Evolutionary conservation across 1,140 invertebrate species (phyloP).

Genomic region (Macrobrachium nipponense): DNA sequence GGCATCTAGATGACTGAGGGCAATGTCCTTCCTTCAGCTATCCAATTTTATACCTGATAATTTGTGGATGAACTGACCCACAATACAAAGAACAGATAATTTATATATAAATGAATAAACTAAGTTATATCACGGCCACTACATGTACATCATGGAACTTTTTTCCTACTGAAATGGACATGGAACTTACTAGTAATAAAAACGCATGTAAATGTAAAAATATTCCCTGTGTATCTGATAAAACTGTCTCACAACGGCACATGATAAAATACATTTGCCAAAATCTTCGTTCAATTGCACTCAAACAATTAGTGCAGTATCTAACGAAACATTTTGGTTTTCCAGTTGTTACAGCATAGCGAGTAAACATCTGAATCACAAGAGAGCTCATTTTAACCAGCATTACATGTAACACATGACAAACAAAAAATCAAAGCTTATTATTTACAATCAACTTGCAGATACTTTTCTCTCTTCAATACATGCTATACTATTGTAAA

Average conservation of each 20-base stretch:
- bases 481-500: too few species aligned
- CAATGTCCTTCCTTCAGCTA: too few species aligned
- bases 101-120: conserved; percentile 42
- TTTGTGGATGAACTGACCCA: conserved; percentile 43
- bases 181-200: conserved; percentile 61
- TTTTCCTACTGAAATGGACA: conserved; percentile 58
- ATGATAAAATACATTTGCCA: conserved; percentile 57
- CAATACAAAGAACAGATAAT: conserved; percentile 42
- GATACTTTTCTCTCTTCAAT: too few species aligned
- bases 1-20: neutral
- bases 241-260: conserved; percentile 61
- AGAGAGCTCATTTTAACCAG: neutral
- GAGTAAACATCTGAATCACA: conserved; percentile 7
- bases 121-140: conserved; percentile 56
- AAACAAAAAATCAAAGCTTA: conserved; percentile 16
- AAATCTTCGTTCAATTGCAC: conserved; percentile 51
- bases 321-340: conserved; percentile 47
- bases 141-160: conserved; percentile 55
- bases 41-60: conserved; percentile 33
- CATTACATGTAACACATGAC: conserved; percentile 10
- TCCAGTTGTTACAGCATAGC: conserved; percentile 58
- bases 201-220: conserved; percentile 63
- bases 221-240: conserved; percentile 58
- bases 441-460: neutral
- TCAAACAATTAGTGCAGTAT: conserved; percentile 37